These are phyloP conservation scores for Tapirus indicus DNA, from an alignment of 2,797 vertebrate species.

Conservation along the genomic window DNA sequence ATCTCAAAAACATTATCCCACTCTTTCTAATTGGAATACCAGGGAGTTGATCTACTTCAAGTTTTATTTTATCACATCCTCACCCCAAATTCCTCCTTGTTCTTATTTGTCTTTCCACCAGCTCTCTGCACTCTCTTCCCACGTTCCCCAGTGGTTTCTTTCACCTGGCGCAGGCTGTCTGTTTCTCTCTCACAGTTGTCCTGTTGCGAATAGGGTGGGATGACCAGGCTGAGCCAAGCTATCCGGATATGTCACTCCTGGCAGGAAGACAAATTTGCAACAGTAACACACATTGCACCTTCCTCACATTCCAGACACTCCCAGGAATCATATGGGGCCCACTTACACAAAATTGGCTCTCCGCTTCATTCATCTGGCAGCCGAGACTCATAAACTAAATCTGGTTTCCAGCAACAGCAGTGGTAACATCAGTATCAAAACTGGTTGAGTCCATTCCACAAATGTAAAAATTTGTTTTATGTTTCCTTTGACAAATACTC, in stretches of 20 bases:
- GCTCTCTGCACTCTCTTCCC: neutral
- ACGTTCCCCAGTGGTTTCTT: neutral
- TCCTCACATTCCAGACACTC: conserved; percentile 69
- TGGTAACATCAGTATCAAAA: conserved; percentile 55
- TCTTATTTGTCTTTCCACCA: neutral
- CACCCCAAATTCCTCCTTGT: neutral
- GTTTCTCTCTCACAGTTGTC: conserved; percentile 62
- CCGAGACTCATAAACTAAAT: conserved; percentile 54
- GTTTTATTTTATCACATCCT: neutral
- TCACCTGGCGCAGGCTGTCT: neutral
- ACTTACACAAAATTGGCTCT: neutral
- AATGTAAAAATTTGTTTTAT: conserved; percentile 48
- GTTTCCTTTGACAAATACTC: conserved; percentile 63
- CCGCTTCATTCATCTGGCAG: conserved; percentile 42
- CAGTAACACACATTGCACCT: neutral
- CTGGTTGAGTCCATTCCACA: conserved; percentile 16
- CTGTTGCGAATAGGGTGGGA: conserved; percentile 65
- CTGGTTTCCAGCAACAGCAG: conserved; percentile 64
- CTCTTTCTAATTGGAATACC: neutral
- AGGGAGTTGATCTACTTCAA: neutral
- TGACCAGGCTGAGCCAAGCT: conserved; percentile 56
- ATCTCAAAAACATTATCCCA: neutral
- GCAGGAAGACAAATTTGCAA: conserved; percentile 63
- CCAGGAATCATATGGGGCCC: conserved; percentile 45
- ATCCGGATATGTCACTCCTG: conserved; percentile 75